Base-by-base conservation (phyloP, 2,888 invertebrate species). In the Platycnemis pennipes region DNA sequence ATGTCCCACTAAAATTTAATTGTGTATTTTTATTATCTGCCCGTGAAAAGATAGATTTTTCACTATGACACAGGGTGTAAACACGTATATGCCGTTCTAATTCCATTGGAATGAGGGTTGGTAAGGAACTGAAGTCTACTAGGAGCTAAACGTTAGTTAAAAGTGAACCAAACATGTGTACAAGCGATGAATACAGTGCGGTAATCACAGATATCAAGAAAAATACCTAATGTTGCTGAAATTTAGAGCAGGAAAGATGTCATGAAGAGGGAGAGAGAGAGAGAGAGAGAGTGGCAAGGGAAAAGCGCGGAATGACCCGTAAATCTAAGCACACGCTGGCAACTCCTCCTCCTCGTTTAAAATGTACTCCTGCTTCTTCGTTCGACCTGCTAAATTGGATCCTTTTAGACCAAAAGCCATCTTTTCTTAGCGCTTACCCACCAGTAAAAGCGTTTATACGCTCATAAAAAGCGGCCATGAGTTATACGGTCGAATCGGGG, bases 321-420 rank as follows among this genome's bases (percentile, higher is more conserved):
- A 42, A 56, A 63, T 63, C n/a, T 87, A 46, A 87, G 44, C 91
- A 45, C 44, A 87, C 87, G 63, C 37, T 11, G 63, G 56, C 53
- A 44, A 42, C 63, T 91, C 56, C 56, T 37, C 22, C 45, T n/a
- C n/a, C 31, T 42, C 91, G 91, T 91, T 91, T 91, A 91, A 91
- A 91, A 89, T 56, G 44, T 91, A 37, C 89, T 53, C 56, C 91
- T 56, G 31, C 63, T 44, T 63, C 91, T 91, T 89, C 89, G 7
- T 89, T 89, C 53, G 37, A 26, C 56, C 42, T 91, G 56, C 91
- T 91, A 63, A 91, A 91, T 91, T 63, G 56, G 91, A 63, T 53
- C 91, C 63, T 44, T 56, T 56, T 42, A 63, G 91, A 56, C 44
- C 53, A 42, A 31, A 53, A 89, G 53, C 37, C 91, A 87, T 63